A percentile compares a stretch with the other conserved stretches of the same genome.
phyloP scores from a whole-genome alignment of 2,113 vertebrate species.

The Zosterops lateralis region DNA sequence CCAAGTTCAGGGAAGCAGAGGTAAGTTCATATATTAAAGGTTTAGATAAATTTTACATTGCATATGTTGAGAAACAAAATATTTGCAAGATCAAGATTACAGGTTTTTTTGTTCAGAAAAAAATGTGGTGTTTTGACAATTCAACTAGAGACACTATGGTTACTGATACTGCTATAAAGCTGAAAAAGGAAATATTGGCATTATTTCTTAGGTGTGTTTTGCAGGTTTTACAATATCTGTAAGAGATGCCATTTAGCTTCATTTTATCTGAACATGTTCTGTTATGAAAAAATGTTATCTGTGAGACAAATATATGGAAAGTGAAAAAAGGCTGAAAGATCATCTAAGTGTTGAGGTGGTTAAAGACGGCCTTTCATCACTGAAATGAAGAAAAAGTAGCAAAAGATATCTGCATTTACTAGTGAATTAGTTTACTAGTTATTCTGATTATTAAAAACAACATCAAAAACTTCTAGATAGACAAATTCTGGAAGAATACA shows the following conservation, averaged over 20 bases:
- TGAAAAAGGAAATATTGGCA: background rate
- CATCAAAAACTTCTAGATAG: background rate
- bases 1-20: constrained; percentile 77
- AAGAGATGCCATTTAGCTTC: background rate
- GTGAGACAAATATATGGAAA: background rate
- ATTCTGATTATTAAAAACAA: background rate
- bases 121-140: background rate
- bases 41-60: background rate
- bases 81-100: background rate
- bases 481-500: background rate
- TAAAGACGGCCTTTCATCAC: background rate
- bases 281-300: background rate
- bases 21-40: constrained; percentile 70
- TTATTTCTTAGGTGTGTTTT: background rate
- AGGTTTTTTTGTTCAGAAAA: background rate
- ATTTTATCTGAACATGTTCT: background rate
- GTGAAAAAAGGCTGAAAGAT: background rate
- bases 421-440: background rate
- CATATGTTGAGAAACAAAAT: background rate
- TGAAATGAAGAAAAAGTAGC: background rate
- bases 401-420: background rate
- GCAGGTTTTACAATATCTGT: background rate
- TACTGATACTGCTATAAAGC: background rate
- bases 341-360: background rate
- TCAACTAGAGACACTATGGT: background rate